Evolutionary conservation across 92 coral and sea anemone genomes (phyloP).

Genomic region (Porites evermanni): DNA sequence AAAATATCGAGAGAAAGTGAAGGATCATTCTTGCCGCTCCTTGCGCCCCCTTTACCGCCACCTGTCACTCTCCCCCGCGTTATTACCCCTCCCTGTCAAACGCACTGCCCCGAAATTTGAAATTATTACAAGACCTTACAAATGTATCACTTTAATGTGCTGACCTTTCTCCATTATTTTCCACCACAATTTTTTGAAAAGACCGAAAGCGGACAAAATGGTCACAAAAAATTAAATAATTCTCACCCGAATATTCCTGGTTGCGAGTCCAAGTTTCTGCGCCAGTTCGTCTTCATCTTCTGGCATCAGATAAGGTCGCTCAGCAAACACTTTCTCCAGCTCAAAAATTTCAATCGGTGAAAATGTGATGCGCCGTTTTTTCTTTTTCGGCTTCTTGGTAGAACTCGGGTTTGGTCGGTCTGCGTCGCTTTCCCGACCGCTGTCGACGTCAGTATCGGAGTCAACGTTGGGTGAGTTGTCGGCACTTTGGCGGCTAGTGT

Average conservation of each 20-base stretch:
- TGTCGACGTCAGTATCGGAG: conserved; percentile 33
- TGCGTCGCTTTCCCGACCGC: conserved; percentile 46
- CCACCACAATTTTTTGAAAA: neutral
- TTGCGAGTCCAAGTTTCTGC: conserved; percentile 22
- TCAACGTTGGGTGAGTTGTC: conserved; percentile 28
- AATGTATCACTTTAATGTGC: too few species aligned
- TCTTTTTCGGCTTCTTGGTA: conserved; percentile 21
- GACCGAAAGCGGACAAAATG: neutral
- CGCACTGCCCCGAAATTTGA: too few species aligned
- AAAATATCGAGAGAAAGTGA: too few species aligned
- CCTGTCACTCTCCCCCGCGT: too few species aligned
- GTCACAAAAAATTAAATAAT: too few species aligned
- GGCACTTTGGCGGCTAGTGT: conserved; percentile 7
- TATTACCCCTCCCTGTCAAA: too few species aligned
- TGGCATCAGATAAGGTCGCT: conserved; percentile 32
- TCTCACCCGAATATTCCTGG: conserved; percentile 35
- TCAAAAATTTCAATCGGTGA: conserved; percentile 36
- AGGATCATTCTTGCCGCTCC: too few species aligned
- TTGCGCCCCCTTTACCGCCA: too few species aligned
- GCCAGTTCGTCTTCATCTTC: conserved; percentile 32
- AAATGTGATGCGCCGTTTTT: conserved; percentile 33
- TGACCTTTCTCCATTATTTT: neutral
- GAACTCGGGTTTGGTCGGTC: conserved; percentile 20
- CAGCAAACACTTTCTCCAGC: conserved; percentile 37
- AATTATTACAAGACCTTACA: too few species aligned